Percentiles rank a stretch among this genome's conserved stretches.
These are phyloP conservation scores for Muscina levida DNA, from an alignment of 2,888 invertebrate genomes.

Conservation along the genomic window DNA sequence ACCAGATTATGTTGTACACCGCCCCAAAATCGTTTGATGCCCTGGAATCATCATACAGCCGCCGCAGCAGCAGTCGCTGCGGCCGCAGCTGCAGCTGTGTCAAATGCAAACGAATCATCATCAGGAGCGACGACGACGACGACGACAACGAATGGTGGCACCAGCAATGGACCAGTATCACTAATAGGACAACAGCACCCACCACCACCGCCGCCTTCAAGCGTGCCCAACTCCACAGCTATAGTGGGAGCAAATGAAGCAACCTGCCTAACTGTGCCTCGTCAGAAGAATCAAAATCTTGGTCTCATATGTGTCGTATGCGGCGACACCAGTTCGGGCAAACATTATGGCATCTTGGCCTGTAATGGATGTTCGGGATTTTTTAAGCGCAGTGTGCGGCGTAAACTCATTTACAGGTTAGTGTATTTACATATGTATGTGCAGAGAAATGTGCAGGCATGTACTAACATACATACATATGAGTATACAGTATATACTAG, in stretches of 20 bases:
- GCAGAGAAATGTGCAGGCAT: slow-evolving; percentile 61
- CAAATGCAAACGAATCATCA: slow-evolving; percentile 70
- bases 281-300: slow-evolving; percentile 82
- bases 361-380: slow-evolving; percentile 99
- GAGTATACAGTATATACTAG: no score
- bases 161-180: slow-evolving; percentile 29
- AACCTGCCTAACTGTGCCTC: slow-evolving; percentile 67
- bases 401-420: slow-evolving; percentile 98
- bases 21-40: slow-evolving; percentile 76
- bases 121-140: slow-evolving; percentile 11
- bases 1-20: slow-evolving; percentile 77
- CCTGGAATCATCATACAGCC: slow-evolving; percentile 77
- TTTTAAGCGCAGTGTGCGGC: slow-evolving; percentile 97
- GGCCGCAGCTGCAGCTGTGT: slow-evolving; percentile 66
- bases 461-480: no score
- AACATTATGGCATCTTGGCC: slow-evolving; percentile 98
- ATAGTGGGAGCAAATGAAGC: slow-evolving; percentile 57
- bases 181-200: not conserved
- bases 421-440: slow-evolving; percentile 69
- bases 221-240: slow-evolving; percentile 53
- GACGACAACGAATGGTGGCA: no score
- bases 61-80: slow-evolving; percentile 69
- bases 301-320: slow-evolving; percentile 97
- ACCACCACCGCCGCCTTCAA: not conserved
- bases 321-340: slow-evolving; percentile 97